phyloP scores from a whole-genome alignment of 2,888 invertebrate genomes.

The Cosmorhoe ocellata region DNA sequence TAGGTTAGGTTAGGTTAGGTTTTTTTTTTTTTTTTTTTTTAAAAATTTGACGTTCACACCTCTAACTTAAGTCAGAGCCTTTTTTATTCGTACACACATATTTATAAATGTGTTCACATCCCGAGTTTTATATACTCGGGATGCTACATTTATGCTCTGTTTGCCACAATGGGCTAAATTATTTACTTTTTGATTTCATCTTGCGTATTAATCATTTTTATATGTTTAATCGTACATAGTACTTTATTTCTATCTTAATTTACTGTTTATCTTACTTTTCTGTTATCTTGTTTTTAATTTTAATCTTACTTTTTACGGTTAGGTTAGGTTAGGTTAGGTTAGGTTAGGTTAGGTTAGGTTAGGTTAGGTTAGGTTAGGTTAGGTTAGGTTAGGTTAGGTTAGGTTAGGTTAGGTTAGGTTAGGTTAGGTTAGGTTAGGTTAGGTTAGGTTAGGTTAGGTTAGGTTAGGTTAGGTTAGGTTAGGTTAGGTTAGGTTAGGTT shows the following conservation, averaged over 20 bases:
- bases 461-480: slow-evolving; percentile 3
- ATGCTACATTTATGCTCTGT: too few species aligned
- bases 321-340: slow-evolving; percentile 25
- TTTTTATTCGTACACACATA: too few species aligned
- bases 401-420: neutral
- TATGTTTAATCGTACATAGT: too few species aligned
- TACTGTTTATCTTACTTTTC: neutral
- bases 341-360: slow-evolving; percentile 6
- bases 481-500: slow-evolving; percentile 3
- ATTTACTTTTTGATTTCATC: too few species aligned
- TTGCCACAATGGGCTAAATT: too few species aligned
- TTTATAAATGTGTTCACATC: too few species aligned
- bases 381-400: neutral
- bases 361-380: slow-evolving; percentile 3
- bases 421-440: slow-evolving; percentile 3
- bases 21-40: neutral
- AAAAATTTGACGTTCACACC: neutral
- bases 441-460: slow-evolving; percentile 3
- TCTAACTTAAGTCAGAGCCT: neutral
- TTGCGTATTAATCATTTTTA: too few species aligned
- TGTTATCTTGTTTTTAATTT: neutral
- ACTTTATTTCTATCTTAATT: neutral
- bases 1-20: neutral
- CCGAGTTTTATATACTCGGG: too few species aligned
- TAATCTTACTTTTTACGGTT: neutral